These are phyloP conservation scores for Eupithecia exiguata DNA, from an alignment of 2,888 invertebrate genomes.

Conservation along the genomic window DNA sequence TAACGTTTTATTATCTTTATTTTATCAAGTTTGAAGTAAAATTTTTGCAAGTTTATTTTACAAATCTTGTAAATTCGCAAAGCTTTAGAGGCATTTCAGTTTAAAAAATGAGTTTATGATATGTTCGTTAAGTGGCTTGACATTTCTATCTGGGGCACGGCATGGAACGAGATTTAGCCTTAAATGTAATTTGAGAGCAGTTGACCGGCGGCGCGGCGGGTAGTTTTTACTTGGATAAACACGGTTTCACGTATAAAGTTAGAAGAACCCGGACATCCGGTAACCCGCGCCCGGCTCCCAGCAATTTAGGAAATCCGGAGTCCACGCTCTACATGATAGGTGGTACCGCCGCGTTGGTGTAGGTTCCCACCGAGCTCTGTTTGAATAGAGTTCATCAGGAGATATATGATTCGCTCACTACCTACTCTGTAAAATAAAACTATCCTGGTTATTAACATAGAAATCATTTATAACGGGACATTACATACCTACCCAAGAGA, in stretches of 20 bases:
- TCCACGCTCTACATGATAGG: slow-evolving; percentile 33
- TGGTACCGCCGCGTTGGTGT: slow-evolving; percentile 4
- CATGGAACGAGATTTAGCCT: slow-evolving; percentile 7
- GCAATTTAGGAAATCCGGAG: slow-evolving; percentile 45
- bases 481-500: too few species aligned
- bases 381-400: slow-evolving; percentile 9
- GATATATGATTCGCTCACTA: background rate
- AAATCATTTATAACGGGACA: too few species aligned
- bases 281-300: slow-evolving; percentile 18
- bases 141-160: background rate
- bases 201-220: slow-evolving; percentile 21
- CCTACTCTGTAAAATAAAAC: too few species aligned
- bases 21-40: background rate
- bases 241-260: slow-evolving; percentile 35
- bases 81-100: background rate
- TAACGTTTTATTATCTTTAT: background rate
- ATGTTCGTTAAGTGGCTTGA: background rate
- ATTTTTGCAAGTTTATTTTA: background rate
- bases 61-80: background rate
- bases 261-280: slow-evolving; percentile 41
- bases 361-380: background rate
- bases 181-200: slow-evolving; percentile 31
- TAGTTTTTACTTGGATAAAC: slow-evolving; percentile 37
- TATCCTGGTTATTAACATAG: too few species aligned
- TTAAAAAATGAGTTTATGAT: background rate